Evolutionary conservation across 2,113 vertebrate species (phyloP), one percentile per base, ranked within the genome.

Genomic region (Upupa epops): DNA sequence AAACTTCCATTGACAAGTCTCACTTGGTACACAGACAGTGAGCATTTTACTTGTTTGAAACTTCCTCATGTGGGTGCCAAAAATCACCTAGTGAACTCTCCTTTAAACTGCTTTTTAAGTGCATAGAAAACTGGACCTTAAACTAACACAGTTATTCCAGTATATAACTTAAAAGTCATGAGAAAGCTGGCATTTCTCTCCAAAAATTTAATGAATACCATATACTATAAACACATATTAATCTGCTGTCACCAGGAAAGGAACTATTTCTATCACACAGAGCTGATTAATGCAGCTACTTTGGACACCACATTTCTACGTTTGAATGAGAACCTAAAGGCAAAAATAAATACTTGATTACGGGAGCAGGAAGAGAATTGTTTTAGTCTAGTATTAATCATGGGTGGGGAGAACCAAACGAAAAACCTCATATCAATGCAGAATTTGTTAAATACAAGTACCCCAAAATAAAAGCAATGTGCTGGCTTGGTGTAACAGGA

Each of bases 201-300:
- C 51, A 83, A 91, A 93, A 90, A 6, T 31, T 26, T 68, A 79
- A 82, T 51, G 59, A 89, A 76, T 32, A 89, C 6, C 32, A 51
- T 34, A 28, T 73, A 82, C 32, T 73, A 34, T 19, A 91, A 90
- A 63, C 37, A 51, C 9, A 17, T 69, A 78, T 73, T 85, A 79
- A 94, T 72, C 82, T 87, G 75, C 82, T 79, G 89, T 66, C 82
- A 89, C 68, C 71, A 87, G 64, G 49, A 87, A 82, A 72, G 25
- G 32, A 94, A 82, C 40, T 48, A 24, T 34, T 64, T 52, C 65
- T 71, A n/a, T 26, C 45, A 29, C 9, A 36, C 0, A 75, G 49
- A 75, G 19, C 11, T 75, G 61, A 89, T 52, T 32, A 79, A 69
- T 12, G 32, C 45, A 93, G 34, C 60, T 82, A 68, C 48, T 84